Base-by-base conservation (phyloP, 2,888 invertebrate genomes). In the Luperina nickerlii region DNA sequence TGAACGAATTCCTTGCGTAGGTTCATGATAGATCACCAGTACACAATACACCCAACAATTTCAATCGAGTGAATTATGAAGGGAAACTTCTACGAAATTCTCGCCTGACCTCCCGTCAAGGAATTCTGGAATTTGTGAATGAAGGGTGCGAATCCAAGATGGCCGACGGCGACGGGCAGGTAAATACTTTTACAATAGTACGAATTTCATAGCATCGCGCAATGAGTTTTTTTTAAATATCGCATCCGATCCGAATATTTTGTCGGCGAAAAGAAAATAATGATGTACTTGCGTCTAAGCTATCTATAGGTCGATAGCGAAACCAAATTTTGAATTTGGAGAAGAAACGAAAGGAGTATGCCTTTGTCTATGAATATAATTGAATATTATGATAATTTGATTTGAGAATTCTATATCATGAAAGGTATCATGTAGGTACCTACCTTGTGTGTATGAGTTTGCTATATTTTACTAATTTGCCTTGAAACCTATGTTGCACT, bases 91-190 rank as follows among this genome's bases (percentile, higher is more conserved):
- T 90, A 86, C 89, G 89, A 94, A 94, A 94, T 94, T 90, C 90
- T 87, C 89, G 81, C 84, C 81, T 90, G 91, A 91, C 90, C 90
- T 85, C 87, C 88, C 86, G 88, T 85, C 82, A 93, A 90, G 89
- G 92, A 93, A 60, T n/a, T 60, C n/a, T n/a, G 57, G n/a, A 60
- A 94, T 94, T 92, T 91, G 87, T 94, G 94, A 95, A 95, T 90
- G 90, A 92, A 91, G 90, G 86, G 86, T 88, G 87, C 85, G 90
- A 87, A 88, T 87, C 88, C 89, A 92, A 92, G 87, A 92, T 91
- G 90, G 90, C 90, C 86, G 48, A 45, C 71, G 73, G 60, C 76
- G 87, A 9, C 45, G 71, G 74, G 62, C 93, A 93, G 92, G 92
- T 93, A 93, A 89, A 89, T 89, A 86, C 82, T 87, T 83, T 81